Percentiles rank a stretch among this genome's conserved stretches.
Conservation (phyloP, 1,140 invertebrate genomes). For the Zaprionus kolodkinae region DNA sequence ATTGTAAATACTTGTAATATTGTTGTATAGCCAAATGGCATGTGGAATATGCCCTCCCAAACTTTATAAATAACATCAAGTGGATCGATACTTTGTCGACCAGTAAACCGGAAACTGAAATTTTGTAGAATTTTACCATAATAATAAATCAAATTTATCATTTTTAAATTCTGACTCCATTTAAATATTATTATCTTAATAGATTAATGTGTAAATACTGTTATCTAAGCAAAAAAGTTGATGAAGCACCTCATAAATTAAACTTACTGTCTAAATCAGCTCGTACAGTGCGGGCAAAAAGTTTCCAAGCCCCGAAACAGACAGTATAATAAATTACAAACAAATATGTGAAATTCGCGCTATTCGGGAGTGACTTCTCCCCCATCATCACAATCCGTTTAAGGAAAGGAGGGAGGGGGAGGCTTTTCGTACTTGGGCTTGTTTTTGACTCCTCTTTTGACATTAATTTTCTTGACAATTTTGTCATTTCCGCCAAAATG, state of each 20-base stretch:
- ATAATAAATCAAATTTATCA: not conserved
- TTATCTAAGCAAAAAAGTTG: slow-evolving; percentile 9
- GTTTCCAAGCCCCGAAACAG: slow-evolving; percentile 2
- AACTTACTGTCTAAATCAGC: slow-evolving; percentile 15
- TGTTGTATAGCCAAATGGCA: not conserved
- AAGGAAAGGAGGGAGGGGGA: not conserved
- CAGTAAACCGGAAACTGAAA: not conserved
- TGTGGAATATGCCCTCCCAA: not conserved
- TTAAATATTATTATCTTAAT: slow-evolving; percentile 1
- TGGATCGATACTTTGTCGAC: not conserved
- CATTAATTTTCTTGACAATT: slow-evolving; percentile 61
- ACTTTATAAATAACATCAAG: not conserved
- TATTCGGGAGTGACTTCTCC: slow-evolving; percentile 3
- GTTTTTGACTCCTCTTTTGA: slow-evolving; percentile 24
- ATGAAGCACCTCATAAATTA: slow-evolving; percentile 31
- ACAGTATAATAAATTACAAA: slow-evolving; percentile 55
- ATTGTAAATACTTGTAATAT: slow-evolving; percentile 33
- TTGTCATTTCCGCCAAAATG: slow-evolving; percentile 53
- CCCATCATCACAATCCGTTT: no score
- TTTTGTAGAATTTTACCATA: not conserved
- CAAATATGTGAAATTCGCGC: slow-evolving; percentile 40
- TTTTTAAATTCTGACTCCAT: not conserved
- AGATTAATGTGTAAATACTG: not conserved
- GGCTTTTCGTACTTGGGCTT: not conserved
- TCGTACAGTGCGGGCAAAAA: not conserved